phyloP scores from a whole-genome alignment of 2,797 vertebrate genomes.

The Artibeus lituratus region DNA sequence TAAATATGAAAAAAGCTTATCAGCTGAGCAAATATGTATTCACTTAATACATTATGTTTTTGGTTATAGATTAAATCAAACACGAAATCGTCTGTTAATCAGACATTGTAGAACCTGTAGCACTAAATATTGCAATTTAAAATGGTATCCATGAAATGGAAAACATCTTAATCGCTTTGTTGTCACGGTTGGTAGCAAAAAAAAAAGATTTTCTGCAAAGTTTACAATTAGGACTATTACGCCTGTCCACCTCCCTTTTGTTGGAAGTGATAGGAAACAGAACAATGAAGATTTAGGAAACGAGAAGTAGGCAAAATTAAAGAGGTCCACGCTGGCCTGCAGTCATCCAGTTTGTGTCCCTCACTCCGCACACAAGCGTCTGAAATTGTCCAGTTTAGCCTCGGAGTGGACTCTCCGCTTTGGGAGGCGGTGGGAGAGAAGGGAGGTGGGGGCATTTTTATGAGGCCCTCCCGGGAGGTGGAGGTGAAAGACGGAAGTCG shows the following conservation, averaged over 20 bases:
- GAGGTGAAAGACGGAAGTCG: no score
- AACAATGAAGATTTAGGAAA: constrained; percentile 40
- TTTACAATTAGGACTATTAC: constrained; percentile 9
- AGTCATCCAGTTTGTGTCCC: neutral
- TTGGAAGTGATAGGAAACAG: constrained; percentile 36
- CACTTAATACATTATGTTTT: constrained; percentile 75
- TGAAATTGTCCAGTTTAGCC: constrained; percentile 3
- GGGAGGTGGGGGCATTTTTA: neutral
- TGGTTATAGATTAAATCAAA: constrained; percentile 76
- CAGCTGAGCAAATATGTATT: constrained; percentile 79
- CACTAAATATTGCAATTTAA: constrained; percentile 59
- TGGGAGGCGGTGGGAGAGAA: neutral
- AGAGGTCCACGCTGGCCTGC: neutral
- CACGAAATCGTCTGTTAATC: constrained; percentile 69
- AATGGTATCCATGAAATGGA: constrained; percentile 41
- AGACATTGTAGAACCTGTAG: constrained; percentile 6
- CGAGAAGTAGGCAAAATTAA: neutral
- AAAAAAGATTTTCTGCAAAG: neutral
- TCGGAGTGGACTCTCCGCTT: neutral
- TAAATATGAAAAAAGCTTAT: constrained; percentile 77
- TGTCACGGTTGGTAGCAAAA: neutral
- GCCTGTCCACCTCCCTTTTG: neutral
- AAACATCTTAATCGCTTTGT: constrained; percentile 57
- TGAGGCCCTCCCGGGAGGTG: neutral
- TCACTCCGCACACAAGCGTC: neutral